A percentile compares a stretch with the other conserved stretches of the same genome.
phyloP scores from a whole-genome alignment of 2,888 invertebrate species.

The Tenthredo distinguenda region DNA sequence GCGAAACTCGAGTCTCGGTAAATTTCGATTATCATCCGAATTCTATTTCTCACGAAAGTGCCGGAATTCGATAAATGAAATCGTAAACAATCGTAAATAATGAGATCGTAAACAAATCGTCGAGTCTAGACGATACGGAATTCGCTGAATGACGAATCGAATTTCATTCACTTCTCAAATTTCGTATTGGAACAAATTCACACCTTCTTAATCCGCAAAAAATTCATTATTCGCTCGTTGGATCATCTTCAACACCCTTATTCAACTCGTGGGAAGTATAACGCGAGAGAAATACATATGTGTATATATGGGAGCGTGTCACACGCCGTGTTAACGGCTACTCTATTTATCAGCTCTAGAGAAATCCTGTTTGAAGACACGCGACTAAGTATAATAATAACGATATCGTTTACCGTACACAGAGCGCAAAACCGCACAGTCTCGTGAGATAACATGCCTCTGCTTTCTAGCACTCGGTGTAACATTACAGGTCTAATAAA shows the following conservation, averaged over 20 bases:
- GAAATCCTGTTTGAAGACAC: slow-evolving; percentile 9
- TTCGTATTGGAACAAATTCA: neutral
- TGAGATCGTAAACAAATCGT: slow-evolving; percentile 13
- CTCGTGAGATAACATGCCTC: neutral
- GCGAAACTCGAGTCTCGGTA: neutral
- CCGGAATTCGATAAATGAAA: neutral
- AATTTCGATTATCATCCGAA: neutral
- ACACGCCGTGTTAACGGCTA: neutral
- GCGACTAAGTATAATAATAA: neutral
- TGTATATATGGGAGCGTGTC: neutral
- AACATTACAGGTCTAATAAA: neutral
- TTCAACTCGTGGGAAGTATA: slow-evolving; percentile 27
- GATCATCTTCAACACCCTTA: neutral
- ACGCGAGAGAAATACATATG: slow-evolving; percentile 13
- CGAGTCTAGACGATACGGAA: slow-evolving; percentile 7
- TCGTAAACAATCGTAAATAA: neutral
- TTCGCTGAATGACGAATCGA: slow-evolving; percentile 26
- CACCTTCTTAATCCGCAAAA: neutral
- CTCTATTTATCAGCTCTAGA: neutral
- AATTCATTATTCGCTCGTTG: neutral
- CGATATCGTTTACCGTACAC: neutral
- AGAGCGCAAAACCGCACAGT: neutral
- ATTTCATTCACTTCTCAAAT: neutral
- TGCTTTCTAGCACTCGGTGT: neutral
- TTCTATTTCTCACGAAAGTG: neutral